Percentiles rank a stretch among this genome's conserved stretches.
phyloP scores from a whole-genome alignment of 2,113 vertebrate species.

The Anguilla rostrata region DNA sequence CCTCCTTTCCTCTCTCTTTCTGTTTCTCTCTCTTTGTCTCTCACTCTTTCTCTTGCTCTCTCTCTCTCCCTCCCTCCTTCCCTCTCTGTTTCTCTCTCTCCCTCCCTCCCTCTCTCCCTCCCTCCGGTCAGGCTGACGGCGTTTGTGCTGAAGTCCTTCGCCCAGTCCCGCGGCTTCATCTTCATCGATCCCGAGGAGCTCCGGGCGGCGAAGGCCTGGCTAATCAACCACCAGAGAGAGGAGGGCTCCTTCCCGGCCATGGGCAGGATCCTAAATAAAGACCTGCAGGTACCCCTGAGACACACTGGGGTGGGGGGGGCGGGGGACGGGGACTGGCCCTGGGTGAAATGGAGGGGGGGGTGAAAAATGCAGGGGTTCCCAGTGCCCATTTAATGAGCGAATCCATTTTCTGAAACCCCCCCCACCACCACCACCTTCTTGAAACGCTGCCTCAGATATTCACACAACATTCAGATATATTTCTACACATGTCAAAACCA shows the following conservation, averaged over 20 bases:
- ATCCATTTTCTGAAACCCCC: too few species aligned
- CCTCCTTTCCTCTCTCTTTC: too few species aligned
- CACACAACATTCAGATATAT: too few species aligned
- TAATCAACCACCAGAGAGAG: slow-evolving; percentile 81
- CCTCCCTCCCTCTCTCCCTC: neutral
- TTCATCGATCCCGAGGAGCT: slow-evolving; percentile 89
- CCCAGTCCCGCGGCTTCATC: slow-evolving; percentile 90
- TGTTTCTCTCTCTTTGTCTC: too few species aligned
- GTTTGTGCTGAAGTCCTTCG: slow-evolving; percentile 91
- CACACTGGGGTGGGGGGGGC: neutral
- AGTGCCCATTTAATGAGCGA: neutral
- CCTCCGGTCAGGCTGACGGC: slow-evolving; percentile 81
- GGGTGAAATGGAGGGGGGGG: neutral
- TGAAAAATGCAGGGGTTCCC: neutral
- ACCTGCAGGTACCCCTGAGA: slow-evolving; percentile 79
- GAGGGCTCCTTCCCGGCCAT: slow-evolving; percentile 88
- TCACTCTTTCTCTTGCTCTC: neutral
- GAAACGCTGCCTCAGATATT: too few species aligned
- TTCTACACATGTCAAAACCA: too few species aligned
- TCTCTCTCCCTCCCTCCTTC: neutral
- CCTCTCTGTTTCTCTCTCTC: slow-evolving; percentile 7
- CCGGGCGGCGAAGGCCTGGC: slow-evolving; percentile 82
- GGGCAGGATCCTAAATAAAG: slow-evolving; percentile 90
- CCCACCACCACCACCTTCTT: too few species aligned
- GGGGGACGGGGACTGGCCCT: too few species aligned